phyloP scores from a whole-genome alignment of 2,113 vertebrate species.

The Zosterops hypoxanthus region DNA sequence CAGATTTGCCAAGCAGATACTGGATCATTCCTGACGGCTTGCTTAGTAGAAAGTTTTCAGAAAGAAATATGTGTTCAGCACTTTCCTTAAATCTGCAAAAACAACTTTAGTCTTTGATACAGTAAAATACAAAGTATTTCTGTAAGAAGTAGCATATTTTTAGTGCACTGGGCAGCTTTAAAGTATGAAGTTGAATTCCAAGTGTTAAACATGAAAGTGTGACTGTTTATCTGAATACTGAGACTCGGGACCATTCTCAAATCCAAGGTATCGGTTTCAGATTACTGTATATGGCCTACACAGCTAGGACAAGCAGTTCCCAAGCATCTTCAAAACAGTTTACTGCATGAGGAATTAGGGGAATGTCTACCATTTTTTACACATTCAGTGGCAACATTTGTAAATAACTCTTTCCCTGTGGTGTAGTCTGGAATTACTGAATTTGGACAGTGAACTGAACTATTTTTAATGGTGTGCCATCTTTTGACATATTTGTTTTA shows the following conservation, averaged over 20 bases:
- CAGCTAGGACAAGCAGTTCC: neutral
- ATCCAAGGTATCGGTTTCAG: neutral
- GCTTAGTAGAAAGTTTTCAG: constrained; percentile 36
- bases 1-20: constrained; percentile 53
- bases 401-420: neutral
- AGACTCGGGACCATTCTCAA: neutral
- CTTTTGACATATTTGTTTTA: neutral
- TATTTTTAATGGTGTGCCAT: neutral
- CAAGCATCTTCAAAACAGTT: neutral
- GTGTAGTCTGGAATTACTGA: neutral
- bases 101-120: neutral
- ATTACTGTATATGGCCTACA: neutral
- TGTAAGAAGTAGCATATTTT: neutral
- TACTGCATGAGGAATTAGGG: neutral
- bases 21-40: constrained; percentile 40
- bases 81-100: constrained; percentile 24
- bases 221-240: neutral
- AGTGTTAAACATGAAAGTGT: neutral
- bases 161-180: neutral
- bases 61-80: constrained; percentile 27
- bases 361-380: neutral
- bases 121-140: neutral
- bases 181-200: neutral
- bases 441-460: neutral
- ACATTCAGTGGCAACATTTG: neutral